A percentile compares a stretch with the other conserved stretches of the same genome.
Evolutionary conservation across 2,888 invertebrate species (phyloP).

Genomic region (Drosophila meridionalis): DNA sequence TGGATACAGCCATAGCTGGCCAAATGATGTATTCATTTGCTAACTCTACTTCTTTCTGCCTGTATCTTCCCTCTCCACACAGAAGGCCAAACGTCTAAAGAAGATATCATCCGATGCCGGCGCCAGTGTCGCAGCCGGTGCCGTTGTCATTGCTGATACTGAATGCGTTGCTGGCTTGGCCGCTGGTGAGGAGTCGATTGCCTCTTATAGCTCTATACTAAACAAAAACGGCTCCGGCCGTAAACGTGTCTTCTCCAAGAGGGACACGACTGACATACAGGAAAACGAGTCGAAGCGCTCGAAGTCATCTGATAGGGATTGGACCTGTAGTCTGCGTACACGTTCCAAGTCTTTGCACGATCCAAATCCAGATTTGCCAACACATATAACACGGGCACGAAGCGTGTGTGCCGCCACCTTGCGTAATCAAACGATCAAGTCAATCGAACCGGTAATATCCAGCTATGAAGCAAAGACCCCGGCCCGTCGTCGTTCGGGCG

Average conservation of each 20-base stretch:
- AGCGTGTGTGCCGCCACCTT: conserved; percentile 7
- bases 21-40: conserved; percentile 18
- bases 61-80: conserved; percentile 1
- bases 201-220: not conserved
- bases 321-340: not conserved
- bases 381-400: conserved; percentile 17
- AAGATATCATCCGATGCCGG: not conserved
- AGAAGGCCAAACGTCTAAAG: conserved; percentile 20
- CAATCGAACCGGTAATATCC: not conserved
- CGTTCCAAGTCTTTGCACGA: conserved; percentile 40
- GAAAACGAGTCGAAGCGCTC: conserved; percentile 3
- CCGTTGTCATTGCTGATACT: not conserved
- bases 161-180: not conserved
- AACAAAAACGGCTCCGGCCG: not conserved
- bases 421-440: not conserved
- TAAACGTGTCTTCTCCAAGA: not conserved
- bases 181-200: conserved; percentile 6
- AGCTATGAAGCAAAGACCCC: not conserved
- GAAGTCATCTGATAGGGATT: not conserved
- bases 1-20: not conserved
- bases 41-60: conserved; percentile 1
- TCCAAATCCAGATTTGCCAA: not conserved
- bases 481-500: conserved; percentile 10
- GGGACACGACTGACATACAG: not conserved
- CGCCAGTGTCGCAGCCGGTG: too few relatives aligned